A percentile compares a stretch with the other conserved stretches of the same genome.
These are phyloP conservation scores for human (Homo sapiens) DNA, from an alignment of 2,113 vertebrate species.

Conservation along the genomic window DNA sequence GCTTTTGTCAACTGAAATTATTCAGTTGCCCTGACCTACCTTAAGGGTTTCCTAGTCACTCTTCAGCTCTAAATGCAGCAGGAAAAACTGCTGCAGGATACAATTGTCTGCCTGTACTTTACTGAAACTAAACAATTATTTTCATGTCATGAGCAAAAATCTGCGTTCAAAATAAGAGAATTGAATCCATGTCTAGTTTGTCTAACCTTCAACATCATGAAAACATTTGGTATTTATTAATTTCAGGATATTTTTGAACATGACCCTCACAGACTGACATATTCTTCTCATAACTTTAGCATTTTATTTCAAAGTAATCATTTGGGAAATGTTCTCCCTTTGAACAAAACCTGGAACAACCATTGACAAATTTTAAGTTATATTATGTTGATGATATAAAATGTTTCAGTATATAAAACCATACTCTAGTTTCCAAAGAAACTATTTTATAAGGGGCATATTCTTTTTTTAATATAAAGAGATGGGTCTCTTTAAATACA, in stretches of 20 bases:
- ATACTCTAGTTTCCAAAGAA: neutral
- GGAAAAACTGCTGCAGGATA: neutral
- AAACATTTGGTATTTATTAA: neutral
- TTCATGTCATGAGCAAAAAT: neutral
- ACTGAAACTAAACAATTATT: neutral
- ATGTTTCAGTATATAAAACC: neutral
- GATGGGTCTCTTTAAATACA: neutral
- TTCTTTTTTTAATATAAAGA: neutral
- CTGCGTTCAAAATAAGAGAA: neutral
- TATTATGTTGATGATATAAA: neutral
- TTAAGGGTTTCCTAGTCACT: neutral
- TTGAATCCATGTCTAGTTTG: neutral
- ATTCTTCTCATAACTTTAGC: neutral
- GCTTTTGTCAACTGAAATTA: neutral
- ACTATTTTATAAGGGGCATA: neutral
- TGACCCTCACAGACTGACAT: neutral
- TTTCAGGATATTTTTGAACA: neutral
- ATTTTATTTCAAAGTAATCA: constrained; percentile 45
- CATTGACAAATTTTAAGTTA: neutral
- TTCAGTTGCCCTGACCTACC: neutral
- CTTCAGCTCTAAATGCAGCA: neutral
- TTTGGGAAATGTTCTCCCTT: neutral
- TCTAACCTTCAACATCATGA: neutral
- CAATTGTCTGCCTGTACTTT: neutral
- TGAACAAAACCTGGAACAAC: constrained; percentile 12